Evolutionary conservation across 2,888 invertebrate genomes (phyloP), one percentile per base, ranked within the genome.

Genomic region (Belgica antarctica): DNA sequence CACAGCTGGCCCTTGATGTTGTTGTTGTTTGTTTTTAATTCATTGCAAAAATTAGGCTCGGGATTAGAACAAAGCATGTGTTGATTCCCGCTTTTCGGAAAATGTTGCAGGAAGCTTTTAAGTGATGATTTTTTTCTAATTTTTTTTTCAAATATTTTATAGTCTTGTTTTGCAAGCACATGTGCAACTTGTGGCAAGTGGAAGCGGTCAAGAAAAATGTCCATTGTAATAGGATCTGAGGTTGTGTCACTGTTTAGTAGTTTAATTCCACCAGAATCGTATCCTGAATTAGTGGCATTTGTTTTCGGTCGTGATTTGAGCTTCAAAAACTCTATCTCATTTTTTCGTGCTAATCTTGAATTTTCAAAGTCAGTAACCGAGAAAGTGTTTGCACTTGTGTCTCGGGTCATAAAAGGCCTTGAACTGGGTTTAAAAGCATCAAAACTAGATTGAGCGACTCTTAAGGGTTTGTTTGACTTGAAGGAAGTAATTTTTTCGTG

Each of bases 311-410:
- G n/a, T n/a, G n/a, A n/a, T n/a, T n/a, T n/a, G n/a, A n/a, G n/a
- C n/a, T n/a, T n/a, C n/a, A n/a, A n/a, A n/a, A n/a, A n/a, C 22
- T 52, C 80, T 71, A 78, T 77, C 75, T 80, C 80, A 72, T 80
- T 80, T 57, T 80, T 79, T 19, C 80, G 75, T 34, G 79, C 79
- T 70, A 80, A 74, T 41, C 80, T 77, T 46, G 80, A 80, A 74
- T 80, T 79, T 74, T 80, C 80, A 73, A 80, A 80, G 72, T 80
- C 80, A 1, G 79, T 79, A 61, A 80, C 80, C 46, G 80, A 80
- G 75, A 80, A 80, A 80, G 80, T 80, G 74, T 80, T 80, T 28
- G 79, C 78, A 74, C 79, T 80, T 12, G 78, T 79, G 70, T 80
- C 80, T 73, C 80, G 80, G 71, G 80, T 80, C 75, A 80, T 80